Percentiles rank a stretch among this genome's conserved stretches.
These are phyloP conservation scores for Hymenopus coronatus DNA, from an alignment of 2,888 invertebrate genomes.

Conservation along the genomic window DNA sequence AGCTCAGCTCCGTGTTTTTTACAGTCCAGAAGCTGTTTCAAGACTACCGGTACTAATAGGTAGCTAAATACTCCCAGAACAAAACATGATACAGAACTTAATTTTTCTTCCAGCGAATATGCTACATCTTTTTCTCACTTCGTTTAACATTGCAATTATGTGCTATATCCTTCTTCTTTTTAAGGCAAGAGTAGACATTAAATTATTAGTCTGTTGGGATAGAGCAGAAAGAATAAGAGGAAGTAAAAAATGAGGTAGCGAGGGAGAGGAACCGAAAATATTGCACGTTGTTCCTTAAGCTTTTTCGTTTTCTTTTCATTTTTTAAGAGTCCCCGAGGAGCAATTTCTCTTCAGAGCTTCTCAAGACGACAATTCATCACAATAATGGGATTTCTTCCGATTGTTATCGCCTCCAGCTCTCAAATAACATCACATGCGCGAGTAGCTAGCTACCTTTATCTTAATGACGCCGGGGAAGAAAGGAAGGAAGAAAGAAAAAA, in stretches of 20 bases:
- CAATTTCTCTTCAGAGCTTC: conserved; percentile 11
- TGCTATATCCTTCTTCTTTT: neutral
- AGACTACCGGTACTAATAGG: too few species aligned
- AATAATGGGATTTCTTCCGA: conserved; percentile 14
- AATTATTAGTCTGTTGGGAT: conserved; percentile 5
- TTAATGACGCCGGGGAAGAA: neutral
- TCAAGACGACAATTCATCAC: conserved; percentile 18
- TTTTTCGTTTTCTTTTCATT: neutral
- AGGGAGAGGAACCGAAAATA: neutral
- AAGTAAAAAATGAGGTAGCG: neutral
- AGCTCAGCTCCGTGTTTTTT: too few species aligned
- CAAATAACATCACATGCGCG: neutral
- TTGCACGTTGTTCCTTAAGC: neutral
- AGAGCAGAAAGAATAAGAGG: neutral
- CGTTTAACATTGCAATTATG: neutral
- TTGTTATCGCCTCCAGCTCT: neutral
- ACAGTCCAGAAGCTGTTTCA: too few species aligned
- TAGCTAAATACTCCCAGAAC: neutral
- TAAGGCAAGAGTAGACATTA: neutral
- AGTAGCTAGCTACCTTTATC: neutral
- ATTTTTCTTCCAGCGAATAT: neutral
- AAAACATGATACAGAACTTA: neutral
- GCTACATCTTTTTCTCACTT: neutral
- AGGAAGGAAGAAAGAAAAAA: neutral
- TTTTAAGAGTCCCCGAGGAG: conserved; percentile 4